Base-by-base conservation (phyloP, 2,888 invertebrate species). In the Acronicta aceris region DNA sequence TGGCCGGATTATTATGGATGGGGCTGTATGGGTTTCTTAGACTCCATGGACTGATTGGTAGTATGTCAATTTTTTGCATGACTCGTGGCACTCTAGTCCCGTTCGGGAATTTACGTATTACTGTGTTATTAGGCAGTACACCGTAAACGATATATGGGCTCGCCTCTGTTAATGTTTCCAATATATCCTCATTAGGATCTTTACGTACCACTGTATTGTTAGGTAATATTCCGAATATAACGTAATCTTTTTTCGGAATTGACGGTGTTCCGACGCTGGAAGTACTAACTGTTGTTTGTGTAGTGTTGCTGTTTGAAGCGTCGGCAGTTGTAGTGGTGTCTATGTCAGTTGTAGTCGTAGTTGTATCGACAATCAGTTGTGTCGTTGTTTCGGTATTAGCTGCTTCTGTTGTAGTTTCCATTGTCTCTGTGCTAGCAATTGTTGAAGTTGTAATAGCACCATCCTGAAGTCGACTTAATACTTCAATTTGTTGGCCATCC, bases 171-270 rank as follows among this genome's bases (percentile, higher is more conserved):
- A 96, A 94, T 83, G 95, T 93, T 86, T 96, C 96, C 89, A 96
- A 95, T 81, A 95, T 86, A 87, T 96, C 96, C 80, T 96, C 95
- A 84, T 96, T 95, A 76, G 97, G 96, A 77, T 96, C 95, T 92
- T 97, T 97, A 89, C 97, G 96, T 88, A 97, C 96, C 89, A 97
- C 96, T 73, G 97, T 97, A 92, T 97, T 97, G 88, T 97, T 97
- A 68, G 97, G 96, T 79, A 97, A 95, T 79, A 97, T 96, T 80
- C 97, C 97, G 86, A 97, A 97, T 76, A 97, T 96, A 71, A 96
- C 95, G 84, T 96, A 97, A 92, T 97, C 97, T 89, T 95, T 95
- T 83, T 96, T 95, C 55, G 96, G 96, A 80, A 91, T 85, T 30
- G 82, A 72, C 74, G 87, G 75, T 74, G 84, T 82, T 64, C 79